Evolutionary conservation across 2,113 vertebrate species (phyloP), one percentile per base, ranked within the genome.

Genomic region (Etia nguti): DNA sequence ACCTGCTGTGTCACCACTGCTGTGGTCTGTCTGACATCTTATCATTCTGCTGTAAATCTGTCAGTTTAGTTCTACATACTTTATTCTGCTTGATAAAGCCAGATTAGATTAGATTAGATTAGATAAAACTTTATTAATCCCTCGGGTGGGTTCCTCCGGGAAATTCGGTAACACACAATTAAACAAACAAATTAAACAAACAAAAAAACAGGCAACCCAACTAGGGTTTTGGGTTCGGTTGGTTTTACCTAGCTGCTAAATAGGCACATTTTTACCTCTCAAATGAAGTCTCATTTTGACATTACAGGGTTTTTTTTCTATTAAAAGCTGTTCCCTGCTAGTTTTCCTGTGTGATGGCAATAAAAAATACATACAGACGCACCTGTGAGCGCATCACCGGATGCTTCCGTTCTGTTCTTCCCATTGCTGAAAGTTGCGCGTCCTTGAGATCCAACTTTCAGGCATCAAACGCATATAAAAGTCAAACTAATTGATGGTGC

Each of bases 401-500:
- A 80, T 83, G 75, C 59, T 62, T 77, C 26, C 9, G 31, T 46
- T 77, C 60, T 80, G 57, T 73, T n/a, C 79, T 88, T 86, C 83
- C 50, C 77, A 81, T 90, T 54, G 59, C 70, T 81, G 89, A 95
- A 95, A 95, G 94, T 96, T 95, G 52, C 20, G 81, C 36, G 95
- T 95, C 96, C 96, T 96, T 95, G 95, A 95, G 93, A 93, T 93
- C 84, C 91, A 90, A 94, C 90, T 93, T 93, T 94, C 57, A 57
- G 92, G 92, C 92, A 92, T 95, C 92, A 95, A 94, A 94, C 80
- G 18, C 77, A 82, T 55, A 41, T 88, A 94, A 94, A 95, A 96
- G 95, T 96, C 93, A 94, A 82, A 77, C 94, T 96, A 97, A 96
- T 96, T 96, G 95, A 96, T 89, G 92, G 91, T 65, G 92, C 91